Conservation (phyloP, 2,797 vertebrate species). For the Brachyrhaphis roseni region DNA sequence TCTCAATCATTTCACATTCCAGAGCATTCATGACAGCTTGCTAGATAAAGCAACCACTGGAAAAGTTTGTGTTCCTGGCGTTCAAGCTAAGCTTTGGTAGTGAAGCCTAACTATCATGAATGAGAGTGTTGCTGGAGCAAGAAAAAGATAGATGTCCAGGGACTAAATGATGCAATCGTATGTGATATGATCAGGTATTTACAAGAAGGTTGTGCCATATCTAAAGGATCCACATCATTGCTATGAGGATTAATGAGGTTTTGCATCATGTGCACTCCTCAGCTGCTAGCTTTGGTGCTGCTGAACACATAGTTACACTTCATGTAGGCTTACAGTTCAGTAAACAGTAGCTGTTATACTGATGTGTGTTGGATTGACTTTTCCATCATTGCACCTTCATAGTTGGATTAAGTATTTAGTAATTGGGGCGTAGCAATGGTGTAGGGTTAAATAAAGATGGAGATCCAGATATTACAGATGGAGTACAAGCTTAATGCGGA, state of each 20-base stretch:
- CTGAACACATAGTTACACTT: not conserved
- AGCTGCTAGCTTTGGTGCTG: not conserved
- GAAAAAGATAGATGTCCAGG: not conserved
- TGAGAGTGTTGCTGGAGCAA: not conserved
- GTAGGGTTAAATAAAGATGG: too few species aligned
- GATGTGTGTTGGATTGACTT: not conserved
- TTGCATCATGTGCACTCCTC: not conserved
- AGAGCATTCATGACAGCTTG: not conserved
- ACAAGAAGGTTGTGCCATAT: slow-evolving; percentile 25
- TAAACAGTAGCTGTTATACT: not conserved
- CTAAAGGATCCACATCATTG: not conserved
- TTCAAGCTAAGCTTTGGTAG: not conserved
- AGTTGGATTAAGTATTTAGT: not conserved
- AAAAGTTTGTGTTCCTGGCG: not conserved
- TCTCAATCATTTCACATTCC: not conserved
- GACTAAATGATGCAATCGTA: slow-evolving; percentile 15
- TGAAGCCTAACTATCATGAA: not conserved
- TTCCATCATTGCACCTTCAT: not conserved
- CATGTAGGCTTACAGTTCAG: not conserved
- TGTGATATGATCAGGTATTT: slow-evolving; percentile 37
- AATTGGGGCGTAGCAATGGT: too few species aligned
- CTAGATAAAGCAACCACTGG: not conserved
- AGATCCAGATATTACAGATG: too few species aligned
- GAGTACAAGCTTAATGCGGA: too few species aligned
- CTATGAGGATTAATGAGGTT: not conserved